Evolutionary conservation across 2,113 vertebrate genomes (phyloP).

Genomic region (Tylochromis polylepis): DNA sequence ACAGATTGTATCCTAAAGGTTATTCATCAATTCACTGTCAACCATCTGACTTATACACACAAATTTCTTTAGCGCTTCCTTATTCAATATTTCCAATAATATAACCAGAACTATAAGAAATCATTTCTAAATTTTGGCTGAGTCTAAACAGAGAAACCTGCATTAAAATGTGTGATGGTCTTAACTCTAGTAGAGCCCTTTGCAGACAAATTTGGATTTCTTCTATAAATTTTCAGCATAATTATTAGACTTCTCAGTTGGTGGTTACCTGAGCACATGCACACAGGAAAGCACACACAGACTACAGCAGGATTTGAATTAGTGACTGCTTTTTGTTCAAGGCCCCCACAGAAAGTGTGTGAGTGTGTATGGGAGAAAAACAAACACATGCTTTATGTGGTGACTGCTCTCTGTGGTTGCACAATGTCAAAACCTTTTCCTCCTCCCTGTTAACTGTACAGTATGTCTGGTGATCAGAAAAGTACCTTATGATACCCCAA

Average conservation of each 20-base stretch:
- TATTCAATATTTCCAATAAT: not conserved
- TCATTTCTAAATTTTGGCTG: not conserved
- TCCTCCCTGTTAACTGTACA: not conserved
- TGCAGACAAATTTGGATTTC: not conserved
- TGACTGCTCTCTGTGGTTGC: not conserved
- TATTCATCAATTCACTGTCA: not conserved
- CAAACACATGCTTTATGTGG: too few relatives aligned
- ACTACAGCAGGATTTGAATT: not conserved
- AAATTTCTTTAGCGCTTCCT: not conserved
- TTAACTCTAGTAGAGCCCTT: not conserved
- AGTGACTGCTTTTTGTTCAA: not conserved
- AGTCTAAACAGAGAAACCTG: not conserved
- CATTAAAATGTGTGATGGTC: not conserved
- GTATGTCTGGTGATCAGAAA: not conserved
- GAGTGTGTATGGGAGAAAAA: too few relatives aligned
- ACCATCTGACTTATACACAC: not conserved
- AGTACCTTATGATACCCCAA: not conserved
- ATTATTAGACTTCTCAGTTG: not conserved
- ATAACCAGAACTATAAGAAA: not conserved
- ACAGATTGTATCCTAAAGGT: not conserved
- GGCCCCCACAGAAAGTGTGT: not conserved
- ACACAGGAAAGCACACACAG: not conserved
- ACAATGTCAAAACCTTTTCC: not conserved
- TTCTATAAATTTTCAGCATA: not conserved
- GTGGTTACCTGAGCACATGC: not conserved